Conservation (phyloP, 2,113 vertebrate species). For the Rallus limicola region DNA sequence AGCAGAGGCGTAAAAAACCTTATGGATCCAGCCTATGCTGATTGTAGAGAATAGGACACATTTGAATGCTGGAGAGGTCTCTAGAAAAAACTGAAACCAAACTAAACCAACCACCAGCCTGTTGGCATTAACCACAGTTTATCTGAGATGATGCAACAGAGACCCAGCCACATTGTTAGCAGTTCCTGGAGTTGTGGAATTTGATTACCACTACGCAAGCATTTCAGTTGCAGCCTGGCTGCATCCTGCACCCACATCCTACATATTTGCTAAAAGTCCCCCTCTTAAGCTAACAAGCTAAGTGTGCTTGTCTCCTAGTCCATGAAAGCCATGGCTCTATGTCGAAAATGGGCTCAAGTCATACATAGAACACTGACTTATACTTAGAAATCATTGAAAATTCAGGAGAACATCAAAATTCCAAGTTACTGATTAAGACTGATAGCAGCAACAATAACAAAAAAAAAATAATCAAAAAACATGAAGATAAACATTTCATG, state of each 20-base stretch:
- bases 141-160: neutral
- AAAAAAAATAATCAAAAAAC: neutral
- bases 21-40: neutral
- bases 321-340: neutral
- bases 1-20: neutral
- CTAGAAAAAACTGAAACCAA: neutral
- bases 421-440: neutral
- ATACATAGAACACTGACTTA: neutral
- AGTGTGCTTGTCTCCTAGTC: neutral
- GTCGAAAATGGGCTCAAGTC: neutral
- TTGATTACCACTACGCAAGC: neutral
- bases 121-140: neutral
- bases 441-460: neutral
- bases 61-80: neutral
- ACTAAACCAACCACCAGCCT: neutral
- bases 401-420: neutral
- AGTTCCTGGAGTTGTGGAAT: neutral
- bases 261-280: neutral
- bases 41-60: neutral
- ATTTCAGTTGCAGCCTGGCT: neutral
- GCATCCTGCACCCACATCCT: neutral
- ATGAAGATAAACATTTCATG: neutral
- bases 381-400: neutral
- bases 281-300: neutral
- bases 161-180: neutral